Base-by-base conservation (phyloP, 2,888 invertebrate species). In the Clusia tigrina region DNA sequence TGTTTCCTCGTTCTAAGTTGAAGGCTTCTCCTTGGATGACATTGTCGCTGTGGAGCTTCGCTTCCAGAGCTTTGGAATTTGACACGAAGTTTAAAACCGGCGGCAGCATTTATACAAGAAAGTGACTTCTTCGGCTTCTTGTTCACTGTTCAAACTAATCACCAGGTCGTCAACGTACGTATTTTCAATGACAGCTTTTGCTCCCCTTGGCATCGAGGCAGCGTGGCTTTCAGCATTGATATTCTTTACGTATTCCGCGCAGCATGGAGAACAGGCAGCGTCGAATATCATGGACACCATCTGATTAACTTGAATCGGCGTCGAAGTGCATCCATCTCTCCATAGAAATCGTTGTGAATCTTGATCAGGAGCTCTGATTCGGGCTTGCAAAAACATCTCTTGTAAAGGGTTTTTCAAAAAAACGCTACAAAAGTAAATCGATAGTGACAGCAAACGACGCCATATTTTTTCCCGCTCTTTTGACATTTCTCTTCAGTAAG, bases 331-430 rank as follows among this genome's bases (percentile, higher is more conserved):
- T n/a, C 64, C 59, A 26, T 61, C 52, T 22, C 59, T 48, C 62
- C 64, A 64, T 25, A 63, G 38, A 58, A 64, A 74, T 18, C 73
- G 38, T 63, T 77, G 73, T 3, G 73, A 55, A 46, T 69, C 37
- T 24, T 69, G 73, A 66, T 78, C 78, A 24, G 66, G 62, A 22
- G 65, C 51, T 1, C 55, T 24, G 1, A 81, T 73, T 25, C 67
- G 67, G 0, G 79, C 63, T 53, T 74, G 78, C 6, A 74, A 65
- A 60, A 78, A 79, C 78, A 80, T 79, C 37, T 81, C 79, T 23
- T 67, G 66, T 3, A n/a, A n/a, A n/a, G n/a, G n/a, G n/a, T n/a
- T n/a, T n/a, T n/a, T n/a, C n/a, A n/a, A n/a, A n/a, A n/a, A n/a
- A n/a, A n/a, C n/a, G n/a, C n/a, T n/a, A n/a, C n/a, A n/a, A n/a